phyloP scores from a whole-genome alignment of 2,888 invertebrate genomes.

The Leptopterna dolabrata region DNA sequence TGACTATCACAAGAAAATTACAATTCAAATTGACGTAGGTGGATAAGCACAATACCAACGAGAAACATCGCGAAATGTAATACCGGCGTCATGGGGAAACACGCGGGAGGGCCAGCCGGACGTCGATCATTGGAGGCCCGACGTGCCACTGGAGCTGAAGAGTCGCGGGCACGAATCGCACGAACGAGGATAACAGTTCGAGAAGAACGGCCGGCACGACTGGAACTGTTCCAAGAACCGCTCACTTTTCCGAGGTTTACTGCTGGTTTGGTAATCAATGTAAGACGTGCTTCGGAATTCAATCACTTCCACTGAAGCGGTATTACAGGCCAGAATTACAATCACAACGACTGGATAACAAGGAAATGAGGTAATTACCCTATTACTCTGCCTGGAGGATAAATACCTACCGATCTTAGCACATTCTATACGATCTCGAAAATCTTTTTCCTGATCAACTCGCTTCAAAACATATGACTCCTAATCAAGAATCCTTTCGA shows the following conservation, averaged over 20 bases:
- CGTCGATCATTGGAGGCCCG: not conserved
- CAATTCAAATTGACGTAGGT: too few relatives aligned
- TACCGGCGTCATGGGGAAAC: not conserved
- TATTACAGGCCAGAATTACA: not conserved
- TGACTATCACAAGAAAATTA: too few relatives aligned
- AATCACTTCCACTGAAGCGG: not conserved
- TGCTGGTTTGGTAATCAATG: not conserved
- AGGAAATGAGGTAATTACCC: too few relatives aligned
- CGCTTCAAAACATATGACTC: too few relatives aligned
- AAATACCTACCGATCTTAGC: too few relatives aligned
- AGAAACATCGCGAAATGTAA: not conserved
- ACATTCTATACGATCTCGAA: too few relatives aligned
- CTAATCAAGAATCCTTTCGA: too few relatives aligned
- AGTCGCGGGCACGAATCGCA: not conserved
- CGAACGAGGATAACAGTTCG: not conserved
- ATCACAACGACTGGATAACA: not conserved
- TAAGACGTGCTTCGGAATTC: not conserved
- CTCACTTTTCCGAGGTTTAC: not conserved
- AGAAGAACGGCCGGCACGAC: not conserved
- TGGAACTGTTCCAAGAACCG: not conserved
- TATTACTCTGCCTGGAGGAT: too few relatives aligned
- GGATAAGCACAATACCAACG: too few relatives aligned
- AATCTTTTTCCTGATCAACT: too few relatives aligned
- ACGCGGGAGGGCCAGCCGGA: not conserved
- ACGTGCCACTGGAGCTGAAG: not conserved